Conservation (phyloP, 2,797 vertebrate species). For the Momotus momota region DNA sequence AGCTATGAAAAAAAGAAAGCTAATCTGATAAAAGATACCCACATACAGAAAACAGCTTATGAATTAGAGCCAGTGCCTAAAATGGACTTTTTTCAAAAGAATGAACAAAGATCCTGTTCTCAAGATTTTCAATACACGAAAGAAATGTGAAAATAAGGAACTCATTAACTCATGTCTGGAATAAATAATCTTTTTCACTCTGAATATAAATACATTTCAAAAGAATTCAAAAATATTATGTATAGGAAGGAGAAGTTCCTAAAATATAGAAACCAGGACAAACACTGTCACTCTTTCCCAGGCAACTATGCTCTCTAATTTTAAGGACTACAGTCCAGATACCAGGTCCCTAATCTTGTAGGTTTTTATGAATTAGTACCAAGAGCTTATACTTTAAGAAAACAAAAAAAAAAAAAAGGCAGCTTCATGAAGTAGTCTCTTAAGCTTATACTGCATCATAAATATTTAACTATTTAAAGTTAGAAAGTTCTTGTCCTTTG, state of each 20-base stretch:
- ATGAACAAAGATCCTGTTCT: not conserved
- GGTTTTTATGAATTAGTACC: not conserved
- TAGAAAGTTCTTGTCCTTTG: not conserved
- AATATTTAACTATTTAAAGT: not conserved
- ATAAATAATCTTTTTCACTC: not conserved
- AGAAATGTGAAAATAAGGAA: constrained; percentile 27
- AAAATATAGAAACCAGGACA: not conserved
- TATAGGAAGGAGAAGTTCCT: not conserved
- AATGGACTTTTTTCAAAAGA: not conserved
- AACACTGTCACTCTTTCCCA: not conserved
- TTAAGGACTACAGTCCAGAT: not conserved
- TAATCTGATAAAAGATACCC: not conserved
- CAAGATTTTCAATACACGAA: not conserved
- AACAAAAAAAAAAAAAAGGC: not conserved
- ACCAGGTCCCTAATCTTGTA: not conserved
- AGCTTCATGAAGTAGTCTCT: not conserved
- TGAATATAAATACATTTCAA: not conserved
- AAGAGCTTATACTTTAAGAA: not conserved
- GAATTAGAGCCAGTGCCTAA: not conserved
- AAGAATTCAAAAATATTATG: constrained; percentile 35
- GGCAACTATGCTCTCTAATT: not conserved
- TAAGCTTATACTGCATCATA: not conserved
- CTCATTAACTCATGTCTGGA: constrained; percentile 10
- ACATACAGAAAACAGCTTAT: not conserved
- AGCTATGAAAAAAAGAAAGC: not conserved